Conservation (phyloP, 2,113 vertebrate species). For the Apteryx mantelli region DNA sequence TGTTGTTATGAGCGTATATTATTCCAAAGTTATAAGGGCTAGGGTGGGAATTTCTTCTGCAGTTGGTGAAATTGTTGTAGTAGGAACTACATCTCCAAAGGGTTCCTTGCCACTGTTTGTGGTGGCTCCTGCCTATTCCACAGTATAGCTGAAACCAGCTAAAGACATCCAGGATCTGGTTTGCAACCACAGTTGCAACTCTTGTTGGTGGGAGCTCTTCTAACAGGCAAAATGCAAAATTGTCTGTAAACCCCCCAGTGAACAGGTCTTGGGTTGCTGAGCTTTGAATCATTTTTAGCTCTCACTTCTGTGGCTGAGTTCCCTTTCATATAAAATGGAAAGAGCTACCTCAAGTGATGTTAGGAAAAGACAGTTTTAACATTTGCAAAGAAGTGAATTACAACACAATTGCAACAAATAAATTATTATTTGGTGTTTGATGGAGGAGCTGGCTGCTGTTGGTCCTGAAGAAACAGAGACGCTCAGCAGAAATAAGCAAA, state of each 20-base stretch:
- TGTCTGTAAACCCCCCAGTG: not conserved
- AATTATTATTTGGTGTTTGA: not conserved
- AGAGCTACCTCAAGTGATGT: not conserved
- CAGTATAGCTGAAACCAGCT: not conserved
- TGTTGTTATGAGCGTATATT: not conserved
- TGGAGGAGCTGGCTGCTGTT: not conserved
- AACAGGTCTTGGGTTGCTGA: not conserved
- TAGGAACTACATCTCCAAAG: not conserved
- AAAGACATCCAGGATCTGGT: not conserved
- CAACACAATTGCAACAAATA: not conserved
- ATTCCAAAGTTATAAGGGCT: not conserved
- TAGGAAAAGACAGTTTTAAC: not conserved
- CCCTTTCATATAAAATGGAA: not conserved
- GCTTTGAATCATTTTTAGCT: not conserved
- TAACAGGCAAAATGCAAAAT: not conserved
- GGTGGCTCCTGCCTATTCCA: not conserved
- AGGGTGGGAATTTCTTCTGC: not conserved
- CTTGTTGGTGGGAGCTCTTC: not conserved
- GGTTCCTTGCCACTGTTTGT: not conserved
- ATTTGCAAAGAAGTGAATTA: not conserved
- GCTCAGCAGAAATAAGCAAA: not conserved
- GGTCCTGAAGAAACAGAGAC: not conserved
- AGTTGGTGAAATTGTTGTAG: no score
- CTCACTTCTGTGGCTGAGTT: not conserved
- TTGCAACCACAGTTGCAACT: not conserved